These are phyloP conservation scores for Cichlasoma orientale DNA, from an alignment of 2,797 vertebrate genomes.

Conservation along the genomic window DNA sequence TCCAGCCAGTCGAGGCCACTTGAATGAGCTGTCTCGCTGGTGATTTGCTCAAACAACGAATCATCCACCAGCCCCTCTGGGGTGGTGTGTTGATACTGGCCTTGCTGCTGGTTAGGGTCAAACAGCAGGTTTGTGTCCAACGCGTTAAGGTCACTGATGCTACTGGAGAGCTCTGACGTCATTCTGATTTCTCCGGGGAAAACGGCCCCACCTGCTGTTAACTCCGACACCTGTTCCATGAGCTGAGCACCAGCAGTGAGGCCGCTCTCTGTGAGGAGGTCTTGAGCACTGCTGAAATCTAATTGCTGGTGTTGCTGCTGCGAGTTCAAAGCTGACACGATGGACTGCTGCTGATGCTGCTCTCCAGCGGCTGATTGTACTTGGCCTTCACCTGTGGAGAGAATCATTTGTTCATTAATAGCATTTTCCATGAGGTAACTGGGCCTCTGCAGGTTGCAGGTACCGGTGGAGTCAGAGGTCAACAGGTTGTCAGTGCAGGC, in stretches of 20 bases:
- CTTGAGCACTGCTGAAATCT: constrained; percentile 90
- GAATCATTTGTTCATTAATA: constrained; percentile 86
- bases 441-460: constrained; percentile 89
- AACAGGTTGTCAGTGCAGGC: constrained; percentile 86
- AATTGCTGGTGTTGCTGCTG: constrained; percentile 79
- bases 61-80: constrained; percentile 95
- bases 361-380: constrained; percentile 78
- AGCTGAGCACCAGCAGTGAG: constrained; percentile 86
- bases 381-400: constrained; percentile 85
- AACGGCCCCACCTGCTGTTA: constrained; percentile 82
- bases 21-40: constrained; percentile 89
- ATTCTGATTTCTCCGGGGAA: constrained; percentile 93
- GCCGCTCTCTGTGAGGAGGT: constrained; percentile 86
- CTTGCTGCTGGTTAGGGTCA: constrained; percentile 94
- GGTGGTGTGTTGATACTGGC: constrained; percentile 89
- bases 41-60: constrained; percentile 95
- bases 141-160: constrained; percentile 95
- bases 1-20: constrained; percentile 98
- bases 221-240: constrained; percentile 87
- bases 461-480: constrained; percentile 79
- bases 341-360: constrained; percentile 62
- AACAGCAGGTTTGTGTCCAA: constrained; percentile 97
- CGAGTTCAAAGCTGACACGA: constrained; percentile 55
- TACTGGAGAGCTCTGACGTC: constrained; percentile 93
- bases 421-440: constrained; percentile 91